Evolutionary conservation across 2,113 vertebrate species (phyloP).

Genomic region (Numida meleagris): DNA sequence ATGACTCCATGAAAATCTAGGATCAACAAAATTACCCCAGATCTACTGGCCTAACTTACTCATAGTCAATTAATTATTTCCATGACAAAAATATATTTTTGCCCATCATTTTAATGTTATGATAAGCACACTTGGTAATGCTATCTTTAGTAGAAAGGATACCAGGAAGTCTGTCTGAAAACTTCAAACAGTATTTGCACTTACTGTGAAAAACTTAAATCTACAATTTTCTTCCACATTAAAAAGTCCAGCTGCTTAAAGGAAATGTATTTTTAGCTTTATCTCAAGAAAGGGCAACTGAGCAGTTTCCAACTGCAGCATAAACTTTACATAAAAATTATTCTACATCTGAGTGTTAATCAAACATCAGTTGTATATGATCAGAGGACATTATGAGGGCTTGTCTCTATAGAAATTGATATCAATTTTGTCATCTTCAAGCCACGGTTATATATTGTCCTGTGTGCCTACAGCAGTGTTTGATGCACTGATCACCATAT

Average conservation of each 20-base stretch:
- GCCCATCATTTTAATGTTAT: neutral
- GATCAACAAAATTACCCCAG: neutral
- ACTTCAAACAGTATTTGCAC: neutral
- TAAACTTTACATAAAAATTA: conserved; percentile 2
- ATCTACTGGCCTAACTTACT: neutral
- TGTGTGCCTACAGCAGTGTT: neutral
- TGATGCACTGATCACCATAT: conserved; percentile 1
- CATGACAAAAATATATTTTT: neutral
- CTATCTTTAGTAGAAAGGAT: neutral
- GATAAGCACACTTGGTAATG: neutral
- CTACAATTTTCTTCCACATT: neutral
- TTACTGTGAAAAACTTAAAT: neutral
- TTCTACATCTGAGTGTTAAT: conserved; percentile 27
- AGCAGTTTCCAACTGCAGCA: conserved; percentile 2
- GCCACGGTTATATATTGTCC: neutral
- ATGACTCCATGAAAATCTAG: neutral
- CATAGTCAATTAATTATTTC: neutral
- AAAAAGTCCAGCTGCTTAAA: neutral
- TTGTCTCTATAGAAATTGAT: conserved; percentile 4
- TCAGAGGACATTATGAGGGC: neutral
- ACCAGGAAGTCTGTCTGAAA: neutral
- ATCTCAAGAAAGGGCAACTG: neutral
- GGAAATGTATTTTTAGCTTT: conserved; percentile 29
- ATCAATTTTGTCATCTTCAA: conserved; percentile 26
- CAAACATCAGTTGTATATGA: conserved; percentile 10